Conservation (phyloP, 2,888 invertebrate species). For the Chloroclystis v-ata region DNA sequence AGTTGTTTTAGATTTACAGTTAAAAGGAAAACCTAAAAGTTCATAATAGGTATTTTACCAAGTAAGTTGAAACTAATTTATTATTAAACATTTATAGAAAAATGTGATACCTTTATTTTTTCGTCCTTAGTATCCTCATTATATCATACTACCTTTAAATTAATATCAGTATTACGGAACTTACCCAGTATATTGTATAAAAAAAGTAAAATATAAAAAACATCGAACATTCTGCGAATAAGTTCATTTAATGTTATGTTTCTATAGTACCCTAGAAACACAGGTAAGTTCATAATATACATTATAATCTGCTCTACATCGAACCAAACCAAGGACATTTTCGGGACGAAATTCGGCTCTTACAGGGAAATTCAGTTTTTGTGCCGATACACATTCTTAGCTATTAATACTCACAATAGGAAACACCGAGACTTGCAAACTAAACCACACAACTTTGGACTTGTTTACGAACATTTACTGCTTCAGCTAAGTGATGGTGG, state of each 20-base stretch:
- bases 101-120: background rate
- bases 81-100: background rate
- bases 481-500: conserved; percentile 62
- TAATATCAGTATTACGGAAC: too few species aligned
- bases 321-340: too few species aligned
- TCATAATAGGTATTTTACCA: conserved; percentile 3
- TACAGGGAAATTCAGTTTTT: conserved; percentile 6
- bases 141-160: too few species aligned
- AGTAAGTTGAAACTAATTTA: background rate
- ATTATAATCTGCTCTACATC: too few species aligned
- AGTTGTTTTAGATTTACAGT: conserved; percentile 58
- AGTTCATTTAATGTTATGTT: too few species aligned
- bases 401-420: conserved; percentile 53
- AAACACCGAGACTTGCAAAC: conserved; percentile 58
- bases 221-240: too few species aligned
- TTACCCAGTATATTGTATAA: too few species aligned
- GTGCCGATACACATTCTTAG: conserved; percentile 25
- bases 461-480: conserved; percentile 65
- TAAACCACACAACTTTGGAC: conserved; percentile 69
- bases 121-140: too few species aligned
- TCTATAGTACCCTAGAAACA: too few species aligned
- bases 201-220: too few species aligned
- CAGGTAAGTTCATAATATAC: too few species aligned
- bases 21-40: conserved; percentile 36
- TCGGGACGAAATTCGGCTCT: background rate